These are phyloP conservation scores for Cheilosia pagana DNA, from an alignment of 2,888 invertebrate genomes.

Conservation along the genomic window DNA sequence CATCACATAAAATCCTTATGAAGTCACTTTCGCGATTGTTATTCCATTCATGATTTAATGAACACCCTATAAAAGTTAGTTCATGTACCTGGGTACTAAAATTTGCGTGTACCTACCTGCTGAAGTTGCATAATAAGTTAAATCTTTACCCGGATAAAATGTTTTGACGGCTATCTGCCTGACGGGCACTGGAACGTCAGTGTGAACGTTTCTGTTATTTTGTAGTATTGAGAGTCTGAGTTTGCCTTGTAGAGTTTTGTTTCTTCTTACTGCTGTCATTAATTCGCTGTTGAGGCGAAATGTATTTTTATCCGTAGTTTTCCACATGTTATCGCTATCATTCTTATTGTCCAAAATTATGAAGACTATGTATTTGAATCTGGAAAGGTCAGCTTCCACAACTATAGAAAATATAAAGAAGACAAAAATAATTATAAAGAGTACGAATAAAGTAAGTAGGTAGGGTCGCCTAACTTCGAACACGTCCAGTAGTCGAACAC, in stretches of 20 bases:
- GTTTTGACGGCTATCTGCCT: too few relatives aligned
- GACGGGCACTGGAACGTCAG: neutral
- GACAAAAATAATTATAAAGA: neutral
- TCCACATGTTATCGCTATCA: slow-evolving; percentile 31
- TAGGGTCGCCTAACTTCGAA: too few relatives aligned
- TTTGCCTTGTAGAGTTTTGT: slow-evolving; percentile 15
- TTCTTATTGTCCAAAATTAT: slow-evolving; percentile 55
- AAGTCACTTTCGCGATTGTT: slow-evolving; percentile 23
- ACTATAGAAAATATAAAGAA: slow-evolving; percentile 13
- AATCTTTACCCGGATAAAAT: slow-evolving; percentile 6
- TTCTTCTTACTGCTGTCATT: slow-evolving; percentile 6
- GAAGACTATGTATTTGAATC: slow-evolving; percentile 43
- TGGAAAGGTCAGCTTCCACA: neutral
- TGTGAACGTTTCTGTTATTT: slow-evolving; percentile 28
- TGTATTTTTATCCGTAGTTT: slow-evolving; percentile 9
- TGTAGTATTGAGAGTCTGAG: slow-evolving; percentile 47
- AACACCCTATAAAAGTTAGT: slow-evolving; percentile 7
- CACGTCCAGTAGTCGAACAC: too few relatives aligned
- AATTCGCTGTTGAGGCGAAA: slow-evolving; percentile 39
- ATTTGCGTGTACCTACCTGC: slow-evolving; percentile 16
- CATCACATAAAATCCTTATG: slow-evolving; percentile 31
- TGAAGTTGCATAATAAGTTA: slow-evolving; percentile 42
- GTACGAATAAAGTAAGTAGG: too few relatives aligned
- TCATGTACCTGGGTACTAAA: neutral
- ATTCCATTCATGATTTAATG: slow-evolving; percentile 22